A percentile compares a stretch with the other conserved stretches of the same genome.
Evolutionary conservation across 2,888 invertebrate genomes (phyloP).

Genomic region (Drosophila meridiana): DNA sequence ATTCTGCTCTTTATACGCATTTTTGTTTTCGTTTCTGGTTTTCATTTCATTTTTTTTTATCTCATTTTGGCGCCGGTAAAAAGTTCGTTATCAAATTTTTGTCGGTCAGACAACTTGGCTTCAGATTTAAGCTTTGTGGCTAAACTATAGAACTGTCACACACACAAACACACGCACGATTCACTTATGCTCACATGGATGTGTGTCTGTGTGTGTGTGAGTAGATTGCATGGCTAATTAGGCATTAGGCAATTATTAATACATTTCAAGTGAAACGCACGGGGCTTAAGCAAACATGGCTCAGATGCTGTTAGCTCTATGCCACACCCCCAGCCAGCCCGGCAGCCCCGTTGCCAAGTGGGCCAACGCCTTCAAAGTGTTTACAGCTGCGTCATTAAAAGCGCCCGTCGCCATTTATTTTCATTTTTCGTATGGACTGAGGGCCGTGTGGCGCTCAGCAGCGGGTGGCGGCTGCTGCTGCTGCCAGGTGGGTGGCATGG

Average conservation of each 20-base stretch:
- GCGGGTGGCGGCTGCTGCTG: constrained; percentile 14
- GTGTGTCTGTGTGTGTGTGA: constrained; percentile 20
- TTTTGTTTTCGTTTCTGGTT: constrained; percentile 21
- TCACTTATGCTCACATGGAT: not conserved
- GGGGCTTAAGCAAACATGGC: constrained; percentile 46
- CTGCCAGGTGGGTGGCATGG: constrained; percentile 3
- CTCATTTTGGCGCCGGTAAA: constrained; percentile 51
- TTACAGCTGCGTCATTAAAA: constrained; percentile 77
- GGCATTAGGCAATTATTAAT: constrained; percentile 77
- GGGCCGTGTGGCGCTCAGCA: not conserved
- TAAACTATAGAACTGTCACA: constrained; percentile 14
- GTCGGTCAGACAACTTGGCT: constrained; percentile 9
- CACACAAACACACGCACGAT: constrained; percentile 4
- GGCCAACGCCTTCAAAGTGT: constrained; percentile 69
- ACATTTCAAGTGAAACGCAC: constrained; percentile 49
- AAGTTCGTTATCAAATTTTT: constrained; percentile 41
- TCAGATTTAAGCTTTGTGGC: constrained; percentile 16
- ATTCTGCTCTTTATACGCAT: constrained; percentile 47
- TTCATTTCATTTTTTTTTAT: constrained; percentile 24
- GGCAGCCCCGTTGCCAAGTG: constrained; percentile 47
- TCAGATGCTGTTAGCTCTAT: constrained; percentile 35
- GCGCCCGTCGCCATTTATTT: constrained; percentile 67
- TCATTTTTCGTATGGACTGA: constrained; percentile 30
- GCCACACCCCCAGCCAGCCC: not conserved
- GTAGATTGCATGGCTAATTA: constrained; percentile 71